Conservation (phyloP, 2,113 vertebrate species). For the Lagenorhynchus albirostris region DNA sequence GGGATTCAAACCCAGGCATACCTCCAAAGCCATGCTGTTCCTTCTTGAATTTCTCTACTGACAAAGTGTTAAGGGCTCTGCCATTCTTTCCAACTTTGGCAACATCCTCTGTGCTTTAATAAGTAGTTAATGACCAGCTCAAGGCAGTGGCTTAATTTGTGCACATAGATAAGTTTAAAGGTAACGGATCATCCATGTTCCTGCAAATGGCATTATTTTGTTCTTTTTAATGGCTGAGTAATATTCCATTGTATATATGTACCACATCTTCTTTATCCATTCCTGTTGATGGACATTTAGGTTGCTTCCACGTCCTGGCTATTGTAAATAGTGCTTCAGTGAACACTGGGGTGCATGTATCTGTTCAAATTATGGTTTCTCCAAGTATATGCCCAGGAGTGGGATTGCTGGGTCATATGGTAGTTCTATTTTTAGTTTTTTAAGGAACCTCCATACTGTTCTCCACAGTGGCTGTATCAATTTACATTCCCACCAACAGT, state of each 20-base stretch:
- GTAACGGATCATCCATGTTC: background rate
- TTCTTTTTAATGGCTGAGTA: background rate
- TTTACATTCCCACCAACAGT: no score
- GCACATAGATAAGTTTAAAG: background rate
- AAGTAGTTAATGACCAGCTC: background rate
- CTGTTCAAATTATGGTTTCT: background rate
- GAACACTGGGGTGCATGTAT: background rate
- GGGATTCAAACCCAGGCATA: background rate
- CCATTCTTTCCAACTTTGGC: background rate
- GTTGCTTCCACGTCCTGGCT: background rate
- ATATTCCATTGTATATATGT: background rate
- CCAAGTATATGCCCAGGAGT: background rate
- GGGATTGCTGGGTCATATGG: background rate
- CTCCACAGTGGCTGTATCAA: no score
- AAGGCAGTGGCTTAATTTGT: conserved; percentile 37
- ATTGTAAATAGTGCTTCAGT: background rate
- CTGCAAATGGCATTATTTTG: background rate
- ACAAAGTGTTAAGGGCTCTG: background rate
- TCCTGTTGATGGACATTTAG: background rate
- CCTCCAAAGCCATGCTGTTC: background rate
- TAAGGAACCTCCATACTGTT: no score
- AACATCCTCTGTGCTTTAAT: background rate
- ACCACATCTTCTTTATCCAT: no score
- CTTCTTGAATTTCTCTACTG: background rate
- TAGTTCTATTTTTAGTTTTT: no score